Percentiles rank a stretch among this genome's conserved stretches.
Evolutionary conservation across 2,888 invertebrate genomes (phyloP).

Genomic region (Lysandra bellargus): DNA sequence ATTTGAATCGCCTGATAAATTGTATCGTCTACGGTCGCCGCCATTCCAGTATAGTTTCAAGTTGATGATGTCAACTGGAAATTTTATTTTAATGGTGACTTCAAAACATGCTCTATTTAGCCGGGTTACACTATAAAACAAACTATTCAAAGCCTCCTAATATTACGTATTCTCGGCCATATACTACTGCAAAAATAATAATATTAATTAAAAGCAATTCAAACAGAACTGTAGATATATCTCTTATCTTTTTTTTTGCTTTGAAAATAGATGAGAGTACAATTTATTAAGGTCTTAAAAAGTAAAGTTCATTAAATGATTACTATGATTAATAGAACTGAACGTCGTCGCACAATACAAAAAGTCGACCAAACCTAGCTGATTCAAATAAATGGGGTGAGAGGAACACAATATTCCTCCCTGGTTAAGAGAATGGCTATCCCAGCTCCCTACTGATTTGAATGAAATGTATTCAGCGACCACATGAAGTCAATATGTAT

Average conservation of each 20-base stretch:
- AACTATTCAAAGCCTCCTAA: neutral
- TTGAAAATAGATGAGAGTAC: constrained; percentile 11
- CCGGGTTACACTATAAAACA: neutral
- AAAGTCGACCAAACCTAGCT: neutral
- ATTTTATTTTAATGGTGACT: neutral
- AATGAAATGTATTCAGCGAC: neutral
- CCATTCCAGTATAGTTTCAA: neutral
- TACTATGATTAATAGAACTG: neutral
- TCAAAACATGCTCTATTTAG: neutral
- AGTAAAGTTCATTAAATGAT: neutral
- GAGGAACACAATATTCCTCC: neutral
- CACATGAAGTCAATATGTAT: neutral
- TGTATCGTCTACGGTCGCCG: neutral
- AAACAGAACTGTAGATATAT: neutral
- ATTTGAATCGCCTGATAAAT: neutral
- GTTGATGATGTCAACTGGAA: neutral
- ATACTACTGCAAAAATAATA: neutral
- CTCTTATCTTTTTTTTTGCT: constrained; percentile 11
- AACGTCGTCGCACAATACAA: neutral
- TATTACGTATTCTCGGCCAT: neutral
- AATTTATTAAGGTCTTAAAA: constrained; percentile 6
- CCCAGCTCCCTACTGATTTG: neutral
- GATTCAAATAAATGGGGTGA: neutral
- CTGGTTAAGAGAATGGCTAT: neutral
- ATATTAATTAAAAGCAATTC: neutral